Base-by-base conservation (phyloP, 2,888 invertebrate species). In the Drosophila austrosaltans region DNA sequence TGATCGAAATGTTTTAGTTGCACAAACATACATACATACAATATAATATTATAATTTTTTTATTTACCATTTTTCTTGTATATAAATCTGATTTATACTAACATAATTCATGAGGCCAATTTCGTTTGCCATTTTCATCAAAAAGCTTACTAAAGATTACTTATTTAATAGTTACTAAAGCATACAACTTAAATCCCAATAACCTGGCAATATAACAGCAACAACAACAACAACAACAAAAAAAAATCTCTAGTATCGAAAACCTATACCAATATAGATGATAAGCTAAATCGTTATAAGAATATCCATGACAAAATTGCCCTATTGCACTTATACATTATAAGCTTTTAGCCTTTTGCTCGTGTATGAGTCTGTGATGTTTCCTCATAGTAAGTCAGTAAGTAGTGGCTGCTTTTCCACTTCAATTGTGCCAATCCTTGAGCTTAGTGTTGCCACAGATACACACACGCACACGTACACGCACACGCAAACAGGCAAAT, bases 311-410 rank as follows among this genome's bases (percentile, higher is more conserved):
- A 53, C 20, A 36, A 57, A 69, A 66, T 69, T 75, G 63, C 25
- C 30, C 25, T 42, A 32, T 61, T 61, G 32, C 42, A 28, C 70
- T 39, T 54, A 56, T 59, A 63, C 63, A 48, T 69, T 57, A 68
- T 75, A 72, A 77, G 81, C 78, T 66, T 72, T 75, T 75, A 63
- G 66, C 72, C 69, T 61, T 75, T 76, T 77, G 25, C 10, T 10
- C 3, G 48, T 48, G 22, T 48, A 10, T 48, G 22, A 67, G 56
- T 73, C 30, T 64, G 7, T 28, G 42, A 12, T 22, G 30, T 32
- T 48, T 60, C 48, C 60, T 30, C 20, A 40, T 20, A 39, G 53
- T 66, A 63, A 60, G 53, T 53, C 53, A 54, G 63, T 32, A 25
- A 36, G 42, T 40, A 67, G 61, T 48, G 63, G 44, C 67, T 54